Conservation (phyloP, 2,797 vertebrate genomes). For the Champsocephalus esox region DNA sequence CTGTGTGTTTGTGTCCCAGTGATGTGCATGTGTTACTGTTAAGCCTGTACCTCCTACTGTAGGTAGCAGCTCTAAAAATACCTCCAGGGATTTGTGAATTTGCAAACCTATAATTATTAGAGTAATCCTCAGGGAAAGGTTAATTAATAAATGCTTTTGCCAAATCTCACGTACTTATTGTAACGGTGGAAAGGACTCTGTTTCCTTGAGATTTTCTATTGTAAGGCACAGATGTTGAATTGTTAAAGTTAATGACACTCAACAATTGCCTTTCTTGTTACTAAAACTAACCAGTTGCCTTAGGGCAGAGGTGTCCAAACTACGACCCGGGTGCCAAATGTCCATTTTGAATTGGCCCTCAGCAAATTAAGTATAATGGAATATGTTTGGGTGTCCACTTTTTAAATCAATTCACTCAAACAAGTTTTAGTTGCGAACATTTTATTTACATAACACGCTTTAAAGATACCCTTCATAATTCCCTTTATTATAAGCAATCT, state of each 20-base stretch:
- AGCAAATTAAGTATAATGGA: too few relatives aligned
- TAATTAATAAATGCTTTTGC: background rate
- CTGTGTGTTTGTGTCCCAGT: constrained; percentile 6
- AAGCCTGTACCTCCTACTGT: background rate
- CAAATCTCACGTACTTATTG: background rate
- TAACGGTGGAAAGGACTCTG: background rate
- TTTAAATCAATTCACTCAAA: too few relatives aligned
- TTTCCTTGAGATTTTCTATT: background rate
- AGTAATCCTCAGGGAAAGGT: background rate
- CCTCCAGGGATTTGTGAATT: constrained; percentile 17
- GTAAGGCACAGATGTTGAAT: background rate
- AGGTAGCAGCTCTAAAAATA: background rate
- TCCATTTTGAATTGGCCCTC: too few relatives aligned
- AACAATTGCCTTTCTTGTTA: background rate
- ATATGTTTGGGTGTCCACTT: too few relatives aligned
- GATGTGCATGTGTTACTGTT: constrained; percentile 5
- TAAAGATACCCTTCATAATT: too few relatives aligned
- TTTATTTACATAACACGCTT: too few relatives aligned
- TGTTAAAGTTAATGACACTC: background rate
- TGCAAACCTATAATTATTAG: background rate
- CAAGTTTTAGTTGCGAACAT: too few relatives aligned
- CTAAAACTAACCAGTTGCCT: background rate
- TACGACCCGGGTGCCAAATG: too few relatives aligned
- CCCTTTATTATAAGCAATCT: too few relatives aligned
- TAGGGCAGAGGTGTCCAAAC: too few relatives aligned